These are phyloP conservation scores for Lonchura striata DNA, from an alignment of 2,113 vertebrate species.

Conservation along the genomic window DNA sequence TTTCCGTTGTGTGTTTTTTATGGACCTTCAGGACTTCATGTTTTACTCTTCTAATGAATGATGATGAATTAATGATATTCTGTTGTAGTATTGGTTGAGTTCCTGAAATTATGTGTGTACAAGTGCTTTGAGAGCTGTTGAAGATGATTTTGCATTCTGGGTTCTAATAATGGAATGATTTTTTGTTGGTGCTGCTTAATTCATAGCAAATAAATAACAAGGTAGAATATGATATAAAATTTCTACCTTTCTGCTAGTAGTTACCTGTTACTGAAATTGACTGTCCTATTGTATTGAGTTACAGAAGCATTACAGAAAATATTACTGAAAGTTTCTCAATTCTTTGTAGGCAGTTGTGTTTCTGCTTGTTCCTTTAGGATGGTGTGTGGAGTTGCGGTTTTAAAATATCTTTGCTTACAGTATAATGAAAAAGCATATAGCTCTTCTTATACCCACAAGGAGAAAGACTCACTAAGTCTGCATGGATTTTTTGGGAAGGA, in stretches of 20 bases:
- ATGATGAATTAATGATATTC: neutral
- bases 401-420: neutral
- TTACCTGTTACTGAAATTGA: neutral
- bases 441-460: neutral
- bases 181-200: neutral
- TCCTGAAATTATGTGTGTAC: neutral
- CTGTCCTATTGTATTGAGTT: neutral
- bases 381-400: no score
- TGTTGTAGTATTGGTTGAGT: neutral
- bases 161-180: neutral
- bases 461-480: neutral
- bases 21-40: neutral
- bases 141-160: neutral
- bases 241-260: neutral
- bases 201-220: conserved; percentile 15
- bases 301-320: neutral
- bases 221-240: neutral
- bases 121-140: neutral
- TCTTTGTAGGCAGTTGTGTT: neutral
- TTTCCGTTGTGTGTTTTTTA: neutral
- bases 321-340: neutral
- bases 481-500: neutral
- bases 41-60: neutral
- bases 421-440: neutral
- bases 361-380: neutral